Conservation (phyloP, 2,113 vertebrate species). For the Romanogobio albipinnatus region DNA sequence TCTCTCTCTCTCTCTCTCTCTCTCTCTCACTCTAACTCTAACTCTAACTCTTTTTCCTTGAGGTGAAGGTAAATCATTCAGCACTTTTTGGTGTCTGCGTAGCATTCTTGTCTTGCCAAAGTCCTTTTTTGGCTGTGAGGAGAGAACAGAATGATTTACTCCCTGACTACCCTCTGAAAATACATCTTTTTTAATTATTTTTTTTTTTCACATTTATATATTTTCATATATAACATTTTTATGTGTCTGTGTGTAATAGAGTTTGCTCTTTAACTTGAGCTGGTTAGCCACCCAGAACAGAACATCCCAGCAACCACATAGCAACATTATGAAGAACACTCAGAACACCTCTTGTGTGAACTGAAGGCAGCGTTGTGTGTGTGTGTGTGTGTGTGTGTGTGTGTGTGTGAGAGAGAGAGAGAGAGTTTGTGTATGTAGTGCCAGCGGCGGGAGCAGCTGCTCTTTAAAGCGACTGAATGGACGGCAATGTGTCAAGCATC, state of each 20-base stretch:
- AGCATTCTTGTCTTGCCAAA: conserved; percentile 59
- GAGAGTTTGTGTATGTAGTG: conserved; percentile 52
- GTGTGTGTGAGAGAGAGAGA: conserved; percentile 28
- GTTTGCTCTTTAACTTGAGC: background rate
- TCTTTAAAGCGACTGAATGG: conserved; percentile 76
- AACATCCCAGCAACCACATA: background rate
- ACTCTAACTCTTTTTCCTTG: conserved; percentile 3
- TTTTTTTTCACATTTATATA: background rate
- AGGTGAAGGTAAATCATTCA: conserved; percentile 56
- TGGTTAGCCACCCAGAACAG: background rate
- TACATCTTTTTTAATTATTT: background rate
- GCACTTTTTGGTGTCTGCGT: conserved; percentile 48
- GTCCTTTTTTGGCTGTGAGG: conserved; percentile 57
- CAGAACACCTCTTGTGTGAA: conserved; percentile 17
- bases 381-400: conserved; percentile 45
- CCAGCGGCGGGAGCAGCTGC: conserved; percentile 79
- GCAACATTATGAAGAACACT: background rate
- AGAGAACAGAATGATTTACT: conserved; percentile 58
- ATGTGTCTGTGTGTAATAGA: background rate
- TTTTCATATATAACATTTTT: background rate
- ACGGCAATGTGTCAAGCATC: conserved; percentile 78
- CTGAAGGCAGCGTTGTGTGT: conserved; percentile 31
- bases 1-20: background rate
- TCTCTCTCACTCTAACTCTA: too few species aligned
- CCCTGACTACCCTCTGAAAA: background rate